Evolutionary conservation across 1,140 invertebrate species (phyloP).

Genomic region (Piezodorus guildinii): DNA sequence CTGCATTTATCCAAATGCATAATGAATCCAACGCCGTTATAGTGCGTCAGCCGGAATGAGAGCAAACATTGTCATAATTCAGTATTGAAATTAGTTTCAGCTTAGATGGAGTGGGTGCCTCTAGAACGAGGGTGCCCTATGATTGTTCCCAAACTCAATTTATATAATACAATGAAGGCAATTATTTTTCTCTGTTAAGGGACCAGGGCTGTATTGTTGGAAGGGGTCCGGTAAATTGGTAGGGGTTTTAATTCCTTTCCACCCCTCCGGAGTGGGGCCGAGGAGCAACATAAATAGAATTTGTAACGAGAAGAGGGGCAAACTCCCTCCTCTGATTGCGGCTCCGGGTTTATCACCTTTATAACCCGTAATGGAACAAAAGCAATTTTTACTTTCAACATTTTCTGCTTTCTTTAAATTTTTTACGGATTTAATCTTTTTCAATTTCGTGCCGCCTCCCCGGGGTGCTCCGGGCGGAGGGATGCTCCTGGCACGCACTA

Average conservation of each 20-base stretch:
- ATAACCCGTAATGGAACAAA: slow-evolving; percentile 8
- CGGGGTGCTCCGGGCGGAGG: not conserved
- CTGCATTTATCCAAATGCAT: too few relatives aligned
- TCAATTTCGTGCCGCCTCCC: not conserved
- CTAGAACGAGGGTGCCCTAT: slow-evolving; percentile 1
- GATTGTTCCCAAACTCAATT: slow-evolving; percentile 26
- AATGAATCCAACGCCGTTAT: too few relatives aligned
- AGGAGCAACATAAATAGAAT: slow-evolving; percentile 23
- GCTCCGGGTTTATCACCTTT: slow-evolving; percentile 5
- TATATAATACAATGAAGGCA: slow-evolving; percentile 26
- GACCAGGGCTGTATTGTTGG: slow-evolving; percentile 4
- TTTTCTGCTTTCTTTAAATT: slow-evolving; percentile 9
- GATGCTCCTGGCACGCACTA: too few relatives aligned
- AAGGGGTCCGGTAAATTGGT: slow-evolving; percentile 23
- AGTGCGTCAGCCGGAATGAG: too few relatives aligned
- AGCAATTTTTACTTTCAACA: slow-evolving; percentile 9
- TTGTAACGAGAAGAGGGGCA: slow-evolving; percentile 21
- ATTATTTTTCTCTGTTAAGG: slow-evolving; percentile 25
- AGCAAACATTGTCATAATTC: slow-evolving; percentile 14
- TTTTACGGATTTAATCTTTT: slow-evolving; percentile 4
- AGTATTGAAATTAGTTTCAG: slow-evolving; percentile 22
- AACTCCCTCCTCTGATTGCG: not conserved
- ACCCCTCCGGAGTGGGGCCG: not conserved
- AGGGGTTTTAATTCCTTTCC: slow-evolving; percentile 23
- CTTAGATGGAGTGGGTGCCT: slow-evolving; percentile 1